Percentiles rank a stretch among this genome's conserved stretches.
These are phyloP conservation scores for Acronicta aceris DNA, from an alignment of 2,888 invertebrate genomes.

Conservation along the genomic window DNA sequence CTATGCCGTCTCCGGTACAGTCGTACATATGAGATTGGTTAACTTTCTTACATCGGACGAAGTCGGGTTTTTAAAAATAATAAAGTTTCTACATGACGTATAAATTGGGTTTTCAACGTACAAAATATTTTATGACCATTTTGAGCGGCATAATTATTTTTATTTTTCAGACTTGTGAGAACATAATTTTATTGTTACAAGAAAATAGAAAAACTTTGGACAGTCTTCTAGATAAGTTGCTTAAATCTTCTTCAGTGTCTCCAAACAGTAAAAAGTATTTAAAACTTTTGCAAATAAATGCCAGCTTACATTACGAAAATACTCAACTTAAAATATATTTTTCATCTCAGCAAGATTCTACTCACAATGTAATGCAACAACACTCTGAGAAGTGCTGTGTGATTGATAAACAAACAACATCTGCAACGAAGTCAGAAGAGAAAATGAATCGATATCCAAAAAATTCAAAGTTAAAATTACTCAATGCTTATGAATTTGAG, in stretches of 20 bases:
- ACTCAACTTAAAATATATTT: conserved; percentile 63
- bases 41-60: no score
- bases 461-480: conserved; percentile 40
- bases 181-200: conserved; percentile 59
- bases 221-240: conserved; percentile 56
- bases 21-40: no score
- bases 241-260: conserved; percentile 55
- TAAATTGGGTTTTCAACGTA: no score
- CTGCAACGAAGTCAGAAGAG: conserved; percentile 26
- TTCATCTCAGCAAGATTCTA: conserved; percentile 39
- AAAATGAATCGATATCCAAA: conserved; percentile 20
- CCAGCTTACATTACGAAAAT: conserved; percentile 66
- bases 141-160: not conserved
- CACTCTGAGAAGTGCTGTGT: conserved; percentile 16
- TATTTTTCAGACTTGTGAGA: conserved; percentile 61
- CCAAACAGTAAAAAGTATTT: conserved; percentile 62
- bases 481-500: conserved; percentile 20
- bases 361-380: conserved; percentile 10
- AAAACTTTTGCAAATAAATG: conserved; percentile 63
- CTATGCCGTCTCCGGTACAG: no score
- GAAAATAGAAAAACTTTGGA: conserved; percentile 62
- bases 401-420: conserved; percentile 11
- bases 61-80: no score
- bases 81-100: no score
- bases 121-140: no score